These are phyloP conservation scores for Nudaria mundana DNA, from an alignment of 2,888 invertebrate species.

Conservation along the genomic window DNA sequence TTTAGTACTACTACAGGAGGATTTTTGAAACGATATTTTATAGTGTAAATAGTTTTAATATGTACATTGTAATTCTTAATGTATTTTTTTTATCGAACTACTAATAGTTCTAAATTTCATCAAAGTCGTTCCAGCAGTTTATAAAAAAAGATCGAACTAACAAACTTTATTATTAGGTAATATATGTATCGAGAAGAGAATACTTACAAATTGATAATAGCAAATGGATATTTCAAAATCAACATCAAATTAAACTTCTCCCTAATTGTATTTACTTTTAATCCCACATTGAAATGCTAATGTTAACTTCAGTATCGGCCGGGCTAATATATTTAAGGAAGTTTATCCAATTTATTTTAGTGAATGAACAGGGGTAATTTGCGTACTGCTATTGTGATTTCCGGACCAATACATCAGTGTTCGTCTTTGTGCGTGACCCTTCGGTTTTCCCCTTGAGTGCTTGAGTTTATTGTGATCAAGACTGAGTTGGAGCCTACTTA, in stretches of 20 bases:
- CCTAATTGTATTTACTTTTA: slow-evolving; percentile 1
- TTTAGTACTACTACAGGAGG: no score
- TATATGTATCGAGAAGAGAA: no score
- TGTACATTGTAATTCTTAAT: no score
- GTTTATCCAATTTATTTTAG: slow-evolving; percentile 29
- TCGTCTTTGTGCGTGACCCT: slow-evolving; percentile 33
- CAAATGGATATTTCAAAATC: background rate
- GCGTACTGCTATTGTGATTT: slow-evolving; percentile 34
- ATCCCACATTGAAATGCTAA: background rate
- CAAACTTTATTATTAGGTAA: no score
- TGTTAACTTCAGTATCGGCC: background rate
- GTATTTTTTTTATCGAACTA: no score
- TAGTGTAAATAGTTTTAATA: no score
- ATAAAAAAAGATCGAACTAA: no score
- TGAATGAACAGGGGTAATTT: slow-evolving; percentile 29
- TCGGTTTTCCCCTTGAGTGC: slow-evolving; percentile 30
- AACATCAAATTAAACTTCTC: background rate
- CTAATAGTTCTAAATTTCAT: no score
- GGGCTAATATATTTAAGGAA: slow-evolving; percentile 6
- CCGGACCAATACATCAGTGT: slow-evolving; percentile 32
- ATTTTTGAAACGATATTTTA: no score
- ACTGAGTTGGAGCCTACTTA: slow-evolving; percentile 17
- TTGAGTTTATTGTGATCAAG: slow-evolving; percentile 27
- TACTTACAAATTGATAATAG: background rate
- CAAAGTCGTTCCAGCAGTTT: no score